Evolutionary conservation across 2,113 vertebrate species (phyloP).

Genomic region (Euleptes europaea): DNA sequence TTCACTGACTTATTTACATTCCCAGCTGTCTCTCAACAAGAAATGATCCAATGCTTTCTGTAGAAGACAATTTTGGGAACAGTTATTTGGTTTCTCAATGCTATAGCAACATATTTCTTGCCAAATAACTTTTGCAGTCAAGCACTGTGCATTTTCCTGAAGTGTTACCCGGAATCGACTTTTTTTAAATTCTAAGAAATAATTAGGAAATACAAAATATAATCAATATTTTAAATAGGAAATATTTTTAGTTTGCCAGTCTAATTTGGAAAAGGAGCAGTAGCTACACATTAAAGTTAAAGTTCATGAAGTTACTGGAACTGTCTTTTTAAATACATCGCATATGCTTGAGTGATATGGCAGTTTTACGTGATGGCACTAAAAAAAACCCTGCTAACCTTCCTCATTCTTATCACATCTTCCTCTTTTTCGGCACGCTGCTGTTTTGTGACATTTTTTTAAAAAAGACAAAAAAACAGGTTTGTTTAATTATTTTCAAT

Average conservation of each 20-base stretch:
- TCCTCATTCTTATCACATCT: constrained; percentile 92
- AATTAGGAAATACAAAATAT: neutral
- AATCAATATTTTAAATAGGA: neutral
- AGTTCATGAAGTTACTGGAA: constrained; percentile 57
- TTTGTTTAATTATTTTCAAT: constrained; percentile 58
- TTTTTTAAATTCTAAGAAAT: neutral
- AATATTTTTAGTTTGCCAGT: neutral
- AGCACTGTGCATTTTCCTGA: neutral
- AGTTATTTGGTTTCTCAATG: neutral
- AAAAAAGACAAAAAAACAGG: constrained; percentile 66
- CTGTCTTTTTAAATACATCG: constrained; percentile 76
- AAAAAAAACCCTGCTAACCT: constrained; percentile 85
- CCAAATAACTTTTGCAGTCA: neutral
- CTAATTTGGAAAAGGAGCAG: neutral
- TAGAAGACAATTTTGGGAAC: neutral
- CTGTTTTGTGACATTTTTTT: constrained; percentile 75
- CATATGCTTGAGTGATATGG: constrained; percentile 61
- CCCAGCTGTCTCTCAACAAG: neutral
- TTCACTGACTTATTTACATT: constrained; percentile 29
- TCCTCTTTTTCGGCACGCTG: constrained; percentile 86
- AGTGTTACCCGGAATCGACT: neutral
- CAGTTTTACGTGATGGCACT: constrained; percentile 53
- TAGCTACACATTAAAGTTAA: constrained; percentile 22
- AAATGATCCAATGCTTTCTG: neutral
- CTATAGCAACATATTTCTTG: neutral